Conservation (phyloP, 2,888 invertebrate species). For the Pollenia griseotomentosa region DNA sequence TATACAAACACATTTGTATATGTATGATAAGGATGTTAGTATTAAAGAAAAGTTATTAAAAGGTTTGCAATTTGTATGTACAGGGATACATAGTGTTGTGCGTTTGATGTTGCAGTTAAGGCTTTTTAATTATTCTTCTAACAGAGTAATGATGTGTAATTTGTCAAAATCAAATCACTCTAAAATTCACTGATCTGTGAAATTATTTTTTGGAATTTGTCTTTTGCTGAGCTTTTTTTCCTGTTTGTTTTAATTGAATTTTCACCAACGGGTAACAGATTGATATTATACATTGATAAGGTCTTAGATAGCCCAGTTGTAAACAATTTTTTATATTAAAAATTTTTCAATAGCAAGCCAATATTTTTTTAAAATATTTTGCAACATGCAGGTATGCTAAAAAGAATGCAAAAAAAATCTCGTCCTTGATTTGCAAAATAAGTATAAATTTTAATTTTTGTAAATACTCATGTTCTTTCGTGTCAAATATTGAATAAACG, state of each 20-base stretch:
- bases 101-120: neutral
- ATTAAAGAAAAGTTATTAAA: constrained; percentile 24
- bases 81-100: neutral
- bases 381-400: too few species aligned
- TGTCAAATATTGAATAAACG: too few species aligned
- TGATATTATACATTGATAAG: too few species aligned
- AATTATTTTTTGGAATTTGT: constrained; percentile 7
- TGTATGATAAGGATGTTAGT: constrained; percentile 46
- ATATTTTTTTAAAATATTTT: too few species aligned
- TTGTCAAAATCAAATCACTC: constrained; percentile 25
- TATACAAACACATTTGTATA: constrained; percentile 75
- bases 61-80: constrained; percentile 43
- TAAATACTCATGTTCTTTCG: too few species aligned
- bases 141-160: constrained; percentile 13
- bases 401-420: too few species aligned
- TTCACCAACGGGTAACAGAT: too few species aligned
- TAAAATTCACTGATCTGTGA: constrained; percentile 9
- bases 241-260: neutral
- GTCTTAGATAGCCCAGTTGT: too few species aligned
- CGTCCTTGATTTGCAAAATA: too few species aligned
- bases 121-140: neutral
- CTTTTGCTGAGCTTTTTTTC: neutral
- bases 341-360: too few species aligned
- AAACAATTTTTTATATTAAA: too few species aligned
- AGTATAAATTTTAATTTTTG: too few species aligned